phyloP scores from a whole-genome alignment of 2,113 vertebrate genomes.

The Stegastes partitus region DNA sequence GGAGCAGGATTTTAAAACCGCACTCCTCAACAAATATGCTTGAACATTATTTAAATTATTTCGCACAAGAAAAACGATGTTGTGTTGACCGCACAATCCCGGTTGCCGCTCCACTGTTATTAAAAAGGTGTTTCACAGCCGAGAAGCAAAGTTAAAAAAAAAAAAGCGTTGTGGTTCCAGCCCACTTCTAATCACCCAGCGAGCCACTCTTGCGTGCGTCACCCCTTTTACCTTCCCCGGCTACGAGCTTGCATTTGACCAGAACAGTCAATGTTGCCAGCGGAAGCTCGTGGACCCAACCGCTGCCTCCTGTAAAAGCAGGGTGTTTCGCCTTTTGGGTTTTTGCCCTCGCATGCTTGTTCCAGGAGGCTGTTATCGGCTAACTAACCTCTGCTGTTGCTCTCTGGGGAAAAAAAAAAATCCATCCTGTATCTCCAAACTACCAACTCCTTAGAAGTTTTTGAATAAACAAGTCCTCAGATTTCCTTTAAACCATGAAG shows the following conservation, averaged over 20 bases:
- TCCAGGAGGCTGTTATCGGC: slow-evolving; percentile 61
- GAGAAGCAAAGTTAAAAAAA: slow-evolving; percentile 70
- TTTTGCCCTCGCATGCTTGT: slow-evolving; percentile 65
- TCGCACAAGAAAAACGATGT: slow-evolving; percentile 22
- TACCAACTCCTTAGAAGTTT: not conserved
- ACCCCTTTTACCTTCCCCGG: slow-evolving; percentile 57
- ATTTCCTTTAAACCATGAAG: not conserved
- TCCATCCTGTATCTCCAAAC: slow-evolving; percentile 3
- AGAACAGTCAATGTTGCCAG: slow-evolving; percentile 66
- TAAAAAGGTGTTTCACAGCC: slow-evolving; percentile 65
- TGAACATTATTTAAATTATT: slow-evolving; percentile 31
- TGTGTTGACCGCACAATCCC: slow-evolving; percentile 24
- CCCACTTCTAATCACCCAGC: slow-evolving; percentile 72
- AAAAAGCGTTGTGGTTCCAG: slow-evolving; percentile 54
- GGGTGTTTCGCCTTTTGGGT: slow-evolving; percentile 71
- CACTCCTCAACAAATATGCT: not conserved
- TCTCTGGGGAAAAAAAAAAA: slow-evolving; percentile 1
- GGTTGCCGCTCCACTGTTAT: slow-evolving; percentile 51
- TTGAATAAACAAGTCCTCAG: not conserved
- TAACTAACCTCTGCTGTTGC: slow-evolving; percentile 47
- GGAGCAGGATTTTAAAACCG: not conserved
- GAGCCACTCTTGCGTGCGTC: slow-evolving; percentile 58
- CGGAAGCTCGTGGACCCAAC: slow-evolving; percentile 57
- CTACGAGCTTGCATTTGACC: slow-evolving; percentile 56
- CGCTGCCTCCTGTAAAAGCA: slow-evolving; percentile 58